Evolutionary conservation across 2,113 vertebrate species (phyloP).

Genomic region (Brachirus orientalis): DNA sequence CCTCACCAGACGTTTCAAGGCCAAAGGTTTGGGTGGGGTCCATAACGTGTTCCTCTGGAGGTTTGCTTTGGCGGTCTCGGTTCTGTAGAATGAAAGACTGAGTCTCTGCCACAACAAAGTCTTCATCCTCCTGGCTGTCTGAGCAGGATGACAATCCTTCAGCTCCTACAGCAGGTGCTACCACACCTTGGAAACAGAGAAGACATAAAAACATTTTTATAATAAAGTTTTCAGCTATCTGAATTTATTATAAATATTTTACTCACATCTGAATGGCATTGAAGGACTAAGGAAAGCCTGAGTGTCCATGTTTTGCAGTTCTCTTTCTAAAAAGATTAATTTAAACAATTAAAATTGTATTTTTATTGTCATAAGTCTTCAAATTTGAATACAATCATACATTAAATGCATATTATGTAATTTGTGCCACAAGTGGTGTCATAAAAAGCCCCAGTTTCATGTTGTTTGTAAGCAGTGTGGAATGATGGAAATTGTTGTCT

Average conservation of each 20-base stretch:
- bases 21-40: constrained; percentile 35
- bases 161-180: constrained; percentile 6
- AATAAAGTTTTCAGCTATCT: neutral
- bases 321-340: constrained; percentile 30
- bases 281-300: constrained; percentile 63
- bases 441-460: no score
- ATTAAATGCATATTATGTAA: no score
- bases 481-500: no score
- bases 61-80: neutral
- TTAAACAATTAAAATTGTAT: neutral
- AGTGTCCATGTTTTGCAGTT: constrained; percentile 68
- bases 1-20: constrained; percentile 17
- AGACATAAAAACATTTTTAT: neutral
- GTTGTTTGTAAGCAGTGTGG: no score
- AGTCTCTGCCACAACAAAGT: constrained; percentile 74
- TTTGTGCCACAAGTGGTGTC: no score
- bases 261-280: constrained; percentile 56
- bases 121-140: constrained; percentile 64
- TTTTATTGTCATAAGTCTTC: no score
- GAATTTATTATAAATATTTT: neutral
- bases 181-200: constrained; percentile 30
- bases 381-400: neutral
- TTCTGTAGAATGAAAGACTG: constrained; percentile 70
- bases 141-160: constrained; percentile 24
- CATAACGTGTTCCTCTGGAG: constrained; percentile 1